A percentile compares a stretch with the other conserved stretches of the same genome.
Conservation (phyloP, 2,797 vertebrate species). For the Pampus argenteus region DNA sequence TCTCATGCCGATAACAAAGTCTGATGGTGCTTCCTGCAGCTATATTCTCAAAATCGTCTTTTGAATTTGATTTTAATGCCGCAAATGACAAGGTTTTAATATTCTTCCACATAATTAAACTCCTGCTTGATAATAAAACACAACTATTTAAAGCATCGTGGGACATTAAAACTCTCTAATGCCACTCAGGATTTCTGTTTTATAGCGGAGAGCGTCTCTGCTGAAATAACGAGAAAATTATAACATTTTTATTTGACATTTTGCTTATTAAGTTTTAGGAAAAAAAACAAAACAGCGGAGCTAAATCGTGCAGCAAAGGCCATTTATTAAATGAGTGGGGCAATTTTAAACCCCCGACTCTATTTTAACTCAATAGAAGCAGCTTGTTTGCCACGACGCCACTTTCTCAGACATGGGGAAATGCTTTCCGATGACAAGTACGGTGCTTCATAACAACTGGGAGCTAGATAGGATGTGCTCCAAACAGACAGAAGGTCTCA, state of each 20-base stretch:
- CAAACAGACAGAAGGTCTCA: constrained; percentile 10
- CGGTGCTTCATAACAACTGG: constrained; percentile 9
- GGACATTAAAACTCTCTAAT: constrained; percentile 1
- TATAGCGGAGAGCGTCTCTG: background rate
- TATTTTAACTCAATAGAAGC: background rate
- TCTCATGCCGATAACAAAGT: too few relatives aligned
- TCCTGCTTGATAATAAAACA: too few relatives aligned
- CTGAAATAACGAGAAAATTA: background rate
- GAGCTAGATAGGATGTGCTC: constrained; percentile 25
- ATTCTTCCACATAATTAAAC: constrained; percentile 4
- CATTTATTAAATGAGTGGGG: background rate
- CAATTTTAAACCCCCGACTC: constrained; percentile 24
- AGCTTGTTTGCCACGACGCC: constrained; percentile 25
- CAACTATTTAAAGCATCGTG: background rate
- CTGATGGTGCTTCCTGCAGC: background rate
- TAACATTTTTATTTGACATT: background rate
- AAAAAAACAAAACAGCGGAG: background rate
- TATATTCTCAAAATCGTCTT: background rate
- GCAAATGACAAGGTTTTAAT: background rate
- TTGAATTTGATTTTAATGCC: background rate
- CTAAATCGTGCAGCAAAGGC: constrained; percentile 5
- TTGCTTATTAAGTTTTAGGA: constrained; percentile 14
- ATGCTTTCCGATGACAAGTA: background rate
- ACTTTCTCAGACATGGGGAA: constrained; percentile 2
- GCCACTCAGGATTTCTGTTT: constrained; percentile 8